A percentile compares a stretch with the other conserved stretches of the same genome.
Evolutionary conservation across 2,113 vertebrate species (phyloP).

Genomic region (Asarcornis scutulata): DNA sequence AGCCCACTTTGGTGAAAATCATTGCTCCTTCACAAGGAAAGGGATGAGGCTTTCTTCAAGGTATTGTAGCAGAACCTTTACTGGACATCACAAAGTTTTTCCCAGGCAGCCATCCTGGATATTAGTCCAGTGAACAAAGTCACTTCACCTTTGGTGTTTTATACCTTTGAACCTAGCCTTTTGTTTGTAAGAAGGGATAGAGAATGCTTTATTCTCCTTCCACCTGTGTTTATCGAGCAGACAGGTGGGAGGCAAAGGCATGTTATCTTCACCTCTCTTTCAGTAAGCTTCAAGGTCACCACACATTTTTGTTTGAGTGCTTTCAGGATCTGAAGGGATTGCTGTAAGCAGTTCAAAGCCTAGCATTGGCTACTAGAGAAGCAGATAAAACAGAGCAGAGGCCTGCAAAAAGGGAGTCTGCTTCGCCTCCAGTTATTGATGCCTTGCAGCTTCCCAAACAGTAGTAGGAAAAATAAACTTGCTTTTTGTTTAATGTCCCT

Average conservation of each 20-base stretch:
- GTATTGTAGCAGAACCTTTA: background rate
- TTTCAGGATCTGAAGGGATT: background rate
- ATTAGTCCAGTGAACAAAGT: background rate
- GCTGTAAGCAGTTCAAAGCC: accelerated
- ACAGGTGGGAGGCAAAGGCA: background rate
- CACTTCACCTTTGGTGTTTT: background rate
- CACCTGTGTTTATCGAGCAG: background rate
- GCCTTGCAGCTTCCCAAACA: background rate
- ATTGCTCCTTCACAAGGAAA: background rate
- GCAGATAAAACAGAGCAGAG: background rate
- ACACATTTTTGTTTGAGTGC: background rate
- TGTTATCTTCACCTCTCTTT: background rate
- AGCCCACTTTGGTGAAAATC: background rate
- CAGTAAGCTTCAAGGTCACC: background rate
- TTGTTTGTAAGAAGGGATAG: background rate
- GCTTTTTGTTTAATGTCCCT: background rate
- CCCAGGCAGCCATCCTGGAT: background rate
- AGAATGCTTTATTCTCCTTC: background rate
- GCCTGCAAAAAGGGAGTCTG: background rate
- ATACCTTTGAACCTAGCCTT: background rate
- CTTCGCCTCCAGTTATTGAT: background rate
- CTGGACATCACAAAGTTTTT: background rate
- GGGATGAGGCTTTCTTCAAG: background rate
- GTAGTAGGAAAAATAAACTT: background rate
- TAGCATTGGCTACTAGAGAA: background rate